Evolutionary conservation across 2,888 invertebrate species (phyloP), one percentile per base, ranked within the genome.

Genomic region (Leptinotarsa rubiginosa): DNA sequence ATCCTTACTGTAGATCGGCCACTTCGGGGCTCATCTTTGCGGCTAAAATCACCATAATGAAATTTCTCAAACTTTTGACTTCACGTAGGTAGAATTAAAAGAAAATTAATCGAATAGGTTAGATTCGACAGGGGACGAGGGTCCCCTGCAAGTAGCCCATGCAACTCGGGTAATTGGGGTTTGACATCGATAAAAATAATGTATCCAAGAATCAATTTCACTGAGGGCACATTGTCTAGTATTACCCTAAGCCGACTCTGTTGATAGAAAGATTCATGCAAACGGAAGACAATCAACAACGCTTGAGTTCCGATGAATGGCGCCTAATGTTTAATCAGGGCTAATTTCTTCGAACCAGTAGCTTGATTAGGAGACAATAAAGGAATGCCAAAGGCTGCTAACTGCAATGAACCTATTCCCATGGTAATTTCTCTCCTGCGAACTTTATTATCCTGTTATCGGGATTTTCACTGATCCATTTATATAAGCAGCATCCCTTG

Each of bases 371-470:
- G 22, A 20, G 10, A 56, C 13, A 56, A 56, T 56, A 13, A 56
- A 20, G 56, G 18, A 20, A 56, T 56, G 20, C 56, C 56, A 56
- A 18, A 20, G 56, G 56, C 56, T 56, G 10, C 56, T 13, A 20
- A 20, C 18, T 56, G 18, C 56, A 56, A 4, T 56, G 13, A 56
- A 20, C 20, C 56, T 56, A 15, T 50, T 50, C 50, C 50, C n/a
- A 16, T 12, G 20, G 56, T 56, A 20, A 56, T 56, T 56, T 20
- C 56, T 18, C 56, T 22, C 56, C 20, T 13, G 20, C 56, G 18
- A 13, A 22, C 20, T 56, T 56, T 56, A 56, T 56, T 56, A 56
- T 22, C 56, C 56, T 56, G 20, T 56, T 56, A 56, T 22, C 56
- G 56, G 20, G 18, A 56, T 56, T 56, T 13, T 1, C 18, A 13